These are phyloP conservation scores for Suncus etruscus DNA, from an alignment of 2,113 vertebrate genomes.

Conservation along the genomic window DNA sequence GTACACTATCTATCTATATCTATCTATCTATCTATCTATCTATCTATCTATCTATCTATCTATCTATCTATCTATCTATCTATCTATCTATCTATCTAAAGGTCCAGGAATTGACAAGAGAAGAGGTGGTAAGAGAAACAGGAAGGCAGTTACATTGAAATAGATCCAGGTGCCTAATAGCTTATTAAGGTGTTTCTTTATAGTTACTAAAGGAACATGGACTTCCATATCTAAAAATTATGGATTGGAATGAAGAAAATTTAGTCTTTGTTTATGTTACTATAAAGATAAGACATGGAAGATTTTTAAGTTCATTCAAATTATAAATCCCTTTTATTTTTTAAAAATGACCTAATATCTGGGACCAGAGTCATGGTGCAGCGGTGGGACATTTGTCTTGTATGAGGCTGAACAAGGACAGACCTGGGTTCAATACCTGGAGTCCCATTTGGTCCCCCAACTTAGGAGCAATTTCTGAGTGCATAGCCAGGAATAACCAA, in stretches of 20 bases:
- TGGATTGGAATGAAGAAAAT: not conserved
- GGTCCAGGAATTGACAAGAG: not conserved
- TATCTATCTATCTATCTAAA: not conserved
- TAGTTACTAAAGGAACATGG: not conserved
- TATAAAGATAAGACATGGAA: slow-evolving; percentile 1
- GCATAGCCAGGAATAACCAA: too few relatives aligned
- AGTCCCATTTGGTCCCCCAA: too few relatives aligned
- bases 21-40: too few relatives aligned
- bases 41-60: too few relatives aligned
- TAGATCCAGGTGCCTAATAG: not conserved
- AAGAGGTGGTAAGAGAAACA: not conserved
- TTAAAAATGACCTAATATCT: too few relatives aligned
- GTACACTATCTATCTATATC: not conserved
- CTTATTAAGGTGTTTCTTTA: not conserved
- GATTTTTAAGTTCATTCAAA: slow-evolving; percentile 33
- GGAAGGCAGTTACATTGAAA: not conserved
- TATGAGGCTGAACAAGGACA: too few relatives aligned
- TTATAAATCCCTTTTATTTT: too few relatives aligned
- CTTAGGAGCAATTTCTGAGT: too few relatives aligned
- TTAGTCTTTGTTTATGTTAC: not conserved
- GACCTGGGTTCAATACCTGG: too few relatives aligned
- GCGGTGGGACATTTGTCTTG: too few relatives aligned
- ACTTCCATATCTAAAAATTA: not conserved
- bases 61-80: too few relatives aligned
- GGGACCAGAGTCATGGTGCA: too few relatives aligned